Conservation (phyloP, 1,140 invertebrate species). For the Nebria ingens region DNA sequence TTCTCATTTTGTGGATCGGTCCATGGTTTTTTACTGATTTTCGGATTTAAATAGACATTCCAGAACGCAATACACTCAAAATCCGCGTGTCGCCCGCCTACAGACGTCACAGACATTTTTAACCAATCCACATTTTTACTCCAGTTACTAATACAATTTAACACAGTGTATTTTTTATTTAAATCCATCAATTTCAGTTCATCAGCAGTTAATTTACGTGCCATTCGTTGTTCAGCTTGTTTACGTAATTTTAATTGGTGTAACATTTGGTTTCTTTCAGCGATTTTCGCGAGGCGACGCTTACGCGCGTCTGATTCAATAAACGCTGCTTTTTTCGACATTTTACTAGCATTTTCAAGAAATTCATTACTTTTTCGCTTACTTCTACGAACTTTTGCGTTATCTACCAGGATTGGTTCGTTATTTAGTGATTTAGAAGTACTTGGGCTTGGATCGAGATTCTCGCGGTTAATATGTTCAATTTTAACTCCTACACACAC, state of each 20-base stretch:
- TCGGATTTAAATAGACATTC: slow-evolving; percentile 53
- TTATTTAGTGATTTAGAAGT: no score
- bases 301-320: no score
- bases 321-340: no score
- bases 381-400: no score
- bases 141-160: slow-evolving; percentile 20
- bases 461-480: no score
- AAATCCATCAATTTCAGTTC: slow-evolving; percentile 15
- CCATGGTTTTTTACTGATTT: slow-evolving; percentile 52
- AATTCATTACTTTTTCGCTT: no score
- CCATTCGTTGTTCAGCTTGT: slow-evolving; percentile 5
- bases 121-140: no score
- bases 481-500: no score
- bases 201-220: slow-evolving; percentile 14
- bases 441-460: no score
- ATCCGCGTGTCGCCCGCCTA: slow-evolving; percentile 35
- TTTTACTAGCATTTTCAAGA: no score
- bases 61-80: slow-evolving; percentile 50
- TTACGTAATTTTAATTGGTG: slow-evolving; percentile 9
- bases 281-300: no score
- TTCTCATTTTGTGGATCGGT: slow-evolving; percentile 41
- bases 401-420: no score
- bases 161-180: neutral
- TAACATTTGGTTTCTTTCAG: slow-evolving; percentile 15
- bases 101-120: slow-evolving; percentile 19